Evolutionary conservation across 2,113 vertebrate species (phyloP).

Genomic region (Phrynosoma platyrhinos): DNA sequence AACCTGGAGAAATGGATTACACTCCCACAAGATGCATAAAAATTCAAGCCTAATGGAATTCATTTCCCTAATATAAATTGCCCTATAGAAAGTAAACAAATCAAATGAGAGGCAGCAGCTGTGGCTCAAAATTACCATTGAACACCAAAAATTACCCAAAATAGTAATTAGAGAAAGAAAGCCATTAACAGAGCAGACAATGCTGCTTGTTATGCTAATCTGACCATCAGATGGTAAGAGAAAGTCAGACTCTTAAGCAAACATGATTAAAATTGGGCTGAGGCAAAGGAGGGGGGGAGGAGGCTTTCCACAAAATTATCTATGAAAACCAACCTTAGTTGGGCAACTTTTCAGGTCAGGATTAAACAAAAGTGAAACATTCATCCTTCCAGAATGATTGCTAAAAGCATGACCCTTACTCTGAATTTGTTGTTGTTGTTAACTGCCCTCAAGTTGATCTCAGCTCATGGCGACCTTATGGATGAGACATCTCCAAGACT

Average conservation of each 20-base stretch:
- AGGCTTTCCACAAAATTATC: not conserved
- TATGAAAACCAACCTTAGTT: not conserved
- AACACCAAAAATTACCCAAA: slow-evolving; percentile 57
- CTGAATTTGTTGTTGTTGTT: not conserved
- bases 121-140: slow-evolving; percentile 63
- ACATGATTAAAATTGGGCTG: not conserved
- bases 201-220: slow-evolving; percentile 49
- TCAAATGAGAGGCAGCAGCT: slow-evolving; percentile 64
- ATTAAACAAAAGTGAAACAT: not conserved
- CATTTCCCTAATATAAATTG: slow-evolving; percentile 59
- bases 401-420: not conserved
- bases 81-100: slow-evolving; percentile 65
- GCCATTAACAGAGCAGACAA: slow-evolving; percentile 51
- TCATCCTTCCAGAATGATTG: no score
- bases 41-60: slow-evolving; percentile 53
- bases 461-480: no score
- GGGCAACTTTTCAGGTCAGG: not conserved
- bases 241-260: slow-evolving; percentile 40
- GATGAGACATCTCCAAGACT: no score
- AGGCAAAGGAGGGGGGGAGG: not conserved
- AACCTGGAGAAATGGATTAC: slow-evolving; percentile 38
- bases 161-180: slow-evolving; percentile 63
- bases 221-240: slow-evolving; percentile 44
- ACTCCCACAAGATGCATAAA: slow-evolving; percentile 46
- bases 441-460: no score